Evolutionary conservation across 2,888 invertebrate species (phyloP).

Genomic region (Pherbina coryleti): DNA sequence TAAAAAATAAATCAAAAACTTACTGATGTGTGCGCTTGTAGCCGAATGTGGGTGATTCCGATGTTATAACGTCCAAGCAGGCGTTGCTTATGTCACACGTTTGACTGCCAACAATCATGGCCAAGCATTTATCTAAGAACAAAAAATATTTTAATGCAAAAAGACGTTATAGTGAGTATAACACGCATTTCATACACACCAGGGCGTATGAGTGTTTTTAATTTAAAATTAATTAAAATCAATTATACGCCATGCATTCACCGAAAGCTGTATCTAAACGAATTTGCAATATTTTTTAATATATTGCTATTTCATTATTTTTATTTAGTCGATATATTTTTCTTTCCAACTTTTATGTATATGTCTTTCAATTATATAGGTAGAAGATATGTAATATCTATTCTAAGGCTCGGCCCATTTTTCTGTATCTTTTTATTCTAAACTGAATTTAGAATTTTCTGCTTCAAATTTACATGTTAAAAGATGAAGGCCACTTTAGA

Average conservation of each 20-base stretch:
- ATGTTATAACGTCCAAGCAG: conserved; percentile 58
- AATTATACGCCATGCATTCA: background rate
- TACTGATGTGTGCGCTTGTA: conserved; percentile 66
- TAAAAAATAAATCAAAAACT: conserved; percentile 42
- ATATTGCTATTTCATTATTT: background rate
- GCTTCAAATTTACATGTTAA: too few species aligned
- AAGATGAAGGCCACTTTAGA: too few species aligned
- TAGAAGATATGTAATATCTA: too few species aligned
- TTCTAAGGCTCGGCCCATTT: too few species aligned
- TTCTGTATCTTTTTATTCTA: too few species aligned
- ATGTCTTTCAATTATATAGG: too few species aligned
- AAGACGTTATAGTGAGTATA: background rate
- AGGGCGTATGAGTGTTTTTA: background rate
- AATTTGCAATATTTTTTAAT: background rate
- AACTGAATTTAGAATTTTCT: too few species aligned
- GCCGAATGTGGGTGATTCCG: conserved; percentile 57
- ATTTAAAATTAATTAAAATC: background rate
- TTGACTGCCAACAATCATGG: conserved; percentile 49
- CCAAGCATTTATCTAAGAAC: conserved; percentile 54
- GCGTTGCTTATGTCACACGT: conserved; percentile 52
- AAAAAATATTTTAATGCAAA: background rate
- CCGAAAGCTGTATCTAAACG: background rate
- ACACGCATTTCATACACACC: background rate
- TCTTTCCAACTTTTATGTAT: too few species aligned
- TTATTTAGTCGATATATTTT: background rate